phyloP scores from a whole-genome alignment of 2,888 invertebrate genomes.

The Biston stratarius region DNA sequence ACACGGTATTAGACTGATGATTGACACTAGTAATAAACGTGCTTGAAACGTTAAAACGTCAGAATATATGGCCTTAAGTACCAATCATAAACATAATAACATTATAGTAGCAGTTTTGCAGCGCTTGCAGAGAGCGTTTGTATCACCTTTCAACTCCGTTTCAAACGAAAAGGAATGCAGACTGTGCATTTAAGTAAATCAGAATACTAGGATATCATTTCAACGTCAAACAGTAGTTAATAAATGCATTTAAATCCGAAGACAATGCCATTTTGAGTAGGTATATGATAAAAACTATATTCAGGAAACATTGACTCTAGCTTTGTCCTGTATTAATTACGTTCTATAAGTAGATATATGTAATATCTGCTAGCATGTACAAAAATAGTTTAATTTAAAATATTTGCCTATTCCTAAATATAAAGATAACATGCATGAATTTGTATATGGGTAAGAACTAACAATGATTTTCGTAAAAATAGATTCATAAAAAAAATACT shows the following conservation, averaged over 20 bases:
- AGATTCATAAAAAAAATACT: not conserved
- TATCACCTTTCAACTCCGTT: constrained; percentile 4
- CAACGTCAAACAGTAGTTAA: constrained; percentile 6
- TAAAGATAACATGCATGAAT: no score
- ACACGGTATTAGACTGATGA: no score
- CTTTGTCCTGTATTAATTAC: constrained; percentile 26
- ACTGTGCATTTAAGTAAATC: constrained; percentile 10
- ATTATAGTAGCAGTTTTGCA: not conserved
- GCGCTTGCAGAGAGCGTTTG: not conserved
- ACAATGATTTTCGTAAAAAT: not conserved
- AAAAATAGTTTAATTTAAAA: not conserved
- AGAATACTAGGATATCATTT: constrained; percentile 23
- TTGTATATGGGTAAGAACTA: no score
- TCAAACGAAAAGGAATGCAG: constrained; percentile 3
- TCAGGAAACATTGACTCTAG: constrained; percentile 26
- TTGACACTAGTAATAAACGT: no score
- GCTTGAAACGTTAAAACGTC: no score
- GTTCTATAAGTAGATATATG: not conserved
- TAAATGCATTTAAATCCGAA: constrained; percentile 22
- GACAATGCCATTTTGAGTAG: constrained; percentile 25
- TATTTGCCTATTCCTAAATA: not conserved
- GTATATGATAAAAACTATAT: not conserved
- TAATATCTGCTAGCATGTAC: not conserved
- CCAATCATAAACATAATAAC: no score
- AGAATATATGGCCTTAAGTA: no score